phyloP scores from a whole-genome alignment of 2,797 vertebrate genomes.

The Meriones psammophilus region DNA sequence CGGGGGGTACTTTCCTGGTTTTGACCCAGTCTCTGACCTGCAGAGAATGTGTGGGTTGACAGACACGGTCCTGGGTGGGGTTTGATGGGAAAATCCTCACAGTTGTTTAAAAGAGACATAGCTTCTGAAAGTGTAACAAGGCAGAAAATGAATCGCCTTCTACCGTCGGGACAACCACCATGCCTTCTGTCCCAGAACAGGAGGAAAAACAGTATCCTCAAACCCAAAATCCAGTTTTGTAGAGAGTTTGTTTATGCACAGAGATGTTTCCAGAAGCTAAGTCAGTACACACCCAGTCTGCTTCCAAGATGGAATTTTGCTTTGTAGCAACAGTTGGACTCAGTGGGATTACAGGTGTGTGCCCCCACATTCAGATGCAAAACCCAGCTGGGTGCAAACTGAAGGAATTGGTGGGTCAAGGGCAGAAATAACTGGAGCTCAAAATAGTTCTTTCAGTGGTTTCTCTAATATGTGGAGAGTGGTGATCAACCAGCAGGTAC shows the following conservation, averaged over 20 bases:
- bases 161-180: not conserved
- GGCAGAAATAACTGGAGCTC: rapidly evolving
- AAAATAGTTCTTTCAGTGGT: not conserved
- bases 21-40: constrained; percentile 72
- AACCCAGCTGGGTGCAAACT: not conserved
- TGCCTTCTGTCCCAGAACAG: not conserved
- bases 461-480: not conserved
- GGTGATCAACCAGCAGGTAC: rapidly evolving
- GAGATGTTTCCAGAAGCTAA: not conserved
- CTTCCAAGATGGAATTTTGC: not conserved
- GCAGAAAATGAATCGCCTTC: constrained; percentile 66
- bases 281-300: rapidly evolving
- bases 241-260: not conserved
- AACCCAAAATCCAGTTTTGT: constrained; percentile 22
- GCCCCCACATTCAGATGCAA: not conserved
- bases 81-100: not conserved
- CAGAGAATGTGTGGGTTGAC: constrained; percentile 31
- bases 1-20: constrained; percentile 66
- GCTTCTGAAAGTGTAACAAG: constrained; percentile 66
- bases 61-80: not conserved
- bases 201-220: not conserved
- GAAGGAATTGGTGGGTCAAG: rapidly evolving
- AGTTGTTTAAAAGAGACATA: constrained; percentile 65
- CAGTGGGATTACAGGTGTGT: too few relatives aligned
- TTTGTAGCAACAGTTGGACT: not conserved